A percentile compares a stretch with the other conserved stretches of the same genome.
Evolutionary conservation across 2,888 invertebrate genomes (phyloP).

Genomic region (Trilocha varians): DNA sequence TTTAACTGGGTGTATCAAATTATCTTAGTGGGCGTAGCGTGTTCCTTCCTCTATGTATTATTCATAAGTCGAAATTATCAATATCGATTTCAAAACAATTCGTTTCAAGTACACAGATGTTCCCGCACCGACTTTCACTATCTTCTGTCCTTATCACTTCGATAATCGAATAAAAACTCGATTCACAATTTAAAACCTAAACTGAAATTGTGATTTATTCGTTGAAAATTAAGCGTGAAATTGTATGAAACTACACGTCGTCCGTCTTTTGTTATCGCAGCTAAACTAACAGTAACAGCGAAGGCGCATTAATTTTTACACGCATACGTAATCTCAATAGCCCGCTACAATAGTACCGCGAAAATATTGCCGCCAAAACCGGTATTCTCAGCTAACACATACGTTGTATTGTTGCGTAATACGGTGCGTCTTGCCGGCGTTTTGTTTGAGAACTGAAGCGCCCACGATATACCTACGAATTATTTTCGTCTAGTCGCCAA

Average conservation of each 20-base stretch:
- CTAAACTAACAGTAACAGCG: constrained; percentile 49
- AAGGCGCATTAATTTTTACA: constrained; percentile 35
- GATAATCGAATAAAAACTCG: too few relatives aligned
- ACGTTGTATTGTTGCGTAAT: constrained; percentile 24
- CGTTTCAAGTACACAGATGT: constrained; percentile 8
- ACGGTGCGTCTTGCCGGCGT: constrained; percentile 30
- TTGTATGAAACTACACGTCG: constrained; percentile 35
- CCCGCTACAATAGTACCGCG: constrained; percentile 40
- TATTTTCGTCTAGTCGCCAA: constrained; percentile 44
- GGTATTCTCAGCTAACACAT: constrained; percentile 34
- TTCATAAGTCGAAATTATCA: constrained; percentile 23
- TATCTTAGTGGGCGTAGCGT: constrained; percentile 29
- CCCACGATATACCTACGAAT: constrained; percentile 36
- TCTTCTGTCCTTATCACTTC: constrained; percentile 12
- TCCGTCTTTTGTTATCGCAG: constrained; percentile 48
- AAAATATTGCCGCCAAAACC: constrained; percentile 48
- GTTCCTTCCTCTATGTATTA: constrained; percentile 31
- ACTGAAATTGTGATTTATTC: too few relatives aligned
- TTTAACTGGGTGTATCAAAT: constrained; percentile 21
- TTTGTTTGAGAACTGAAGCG: constrained; percentile 37
- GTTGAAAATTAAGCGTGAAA: too few relatives aligned
- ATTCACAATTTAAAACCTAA: too few relatives aligned
- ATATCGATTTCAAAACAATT: constrained; percentile 29
- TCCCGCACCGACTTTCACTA: constrained; percentile 23
- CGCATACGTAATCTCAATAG: constrained; percentile 38